Evolutionary conservation across 2,888 invertebrate species (phyloP).

Genomic region (Cecidostiba fungosa): DNA sequence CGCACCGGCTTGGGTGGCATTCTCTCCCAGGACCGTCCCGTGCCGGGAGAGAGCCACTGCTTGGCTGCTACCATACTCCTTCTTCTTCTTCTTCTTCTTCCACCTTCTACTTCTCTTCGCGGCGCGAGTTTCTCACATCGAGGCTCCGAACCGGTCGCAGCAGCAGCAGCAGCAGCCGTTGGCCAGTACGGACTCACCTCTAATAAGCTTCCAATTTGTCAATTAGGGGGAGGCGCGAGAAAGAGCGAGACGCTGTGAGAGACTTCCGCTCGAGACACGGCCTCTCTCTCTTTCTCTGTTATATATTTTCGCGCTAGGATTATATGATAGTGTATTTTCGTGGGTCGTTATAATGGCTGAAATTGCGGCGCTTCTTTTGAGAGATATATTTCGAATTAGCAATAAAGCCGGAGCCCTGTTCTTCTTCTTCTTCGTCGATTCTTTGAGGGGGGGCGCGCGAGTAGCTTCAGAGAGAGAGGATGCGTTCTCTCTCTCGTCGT

Average conservation of each 20-base stretch:
- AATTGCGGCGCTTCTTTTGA: slow-evolving; percentile 66
- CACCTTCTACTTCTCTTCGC: background rate
- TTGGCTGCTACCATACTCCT: slow-evolving; percentile 34
- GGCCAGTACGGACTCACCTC: slow-evolving; percentile 66
- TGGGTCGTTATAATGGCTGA: background rate
- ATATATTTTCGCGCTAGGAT: slow-evolving; percentile 58
- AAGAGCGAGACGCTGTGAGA: slow-evolving; percentile 2
- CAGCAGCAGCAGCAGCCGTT: slow-evolving; percentile 67
- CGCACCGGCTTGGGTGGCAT: slow-evolving; percentile 80
- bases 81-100: slow-evolving; percentile 48
- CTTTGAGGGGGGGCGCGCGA: background rate
- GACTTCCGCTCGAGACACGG: slow-evolving; percentile 16
- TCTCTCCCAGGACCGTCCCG: slow-evolving; percentile 75
- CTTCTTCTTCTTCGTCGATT: slow-evolving; percentile 61
- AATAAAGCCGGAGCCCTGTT: slow-evolving; percentile 72
- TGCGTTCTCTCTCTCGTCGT: slow-evolving; percentile 70
- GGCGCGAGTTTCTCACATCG: slow-evolving; percentile 7
- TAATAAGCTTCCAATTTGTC: slow-evolving; percentile 88
- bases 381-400: slow-evolving; percentile 75
- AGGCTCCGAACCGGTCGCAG: slow-evolving; percentile 59
- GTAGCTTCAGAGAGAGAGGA: slow-evolving; percentile 28
- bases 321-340: background rate
- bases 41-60: slow-evolving; percentile 73
- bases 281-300: slow-evolving; percentile 69
- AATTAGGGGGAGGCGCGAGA: slow-evolving; percentile 79